These are phyloP conservation scores for Calcarius lapponicus DNA, from an alignment of 2,797 vertebrate genomes.

Conservation along the genomic window DNA sequence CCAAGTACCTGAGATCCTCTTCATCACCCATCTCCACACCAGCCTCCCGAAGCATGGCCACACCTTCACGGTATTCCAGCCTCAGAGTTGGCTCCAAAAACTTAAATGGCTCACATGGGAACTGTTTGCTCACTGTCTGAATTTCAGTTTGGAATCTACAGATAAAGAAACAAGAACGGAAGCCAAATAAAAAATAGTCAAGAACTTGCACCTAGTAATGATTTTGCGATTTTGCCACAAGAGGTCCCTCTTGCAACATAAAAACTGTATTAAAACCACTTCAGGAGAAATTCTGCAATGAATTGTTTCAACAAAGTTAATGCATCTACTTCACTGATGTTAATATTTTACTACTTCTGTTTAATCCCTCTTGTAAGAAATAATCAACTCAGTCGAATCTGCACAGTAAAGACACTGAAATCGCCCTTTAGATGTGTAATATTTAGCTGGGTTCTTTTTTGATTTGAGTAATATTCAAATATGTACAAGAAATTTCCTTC, in stretches of 20 bases:
- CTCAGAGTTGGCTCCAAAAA: slow-evolving; percentile 97
- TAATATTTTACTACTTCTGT: slow-evolving; percentile 30
- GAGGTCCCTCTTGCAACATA: slow-evolving; percentile 67
- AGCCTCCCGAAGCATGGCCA: slow-evolving; percentile 93
- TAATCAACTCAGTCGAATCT: neutral
- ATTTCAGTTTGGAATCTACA: slow-evolving; percentile 96
- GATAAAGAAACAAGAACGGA: neutral
- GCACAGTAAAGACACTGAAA: neutral
- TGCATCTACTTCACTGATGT: neutral
- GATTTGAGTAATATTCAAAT: neutral
- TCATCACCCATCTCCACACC: slow-evolving; percentile 98
- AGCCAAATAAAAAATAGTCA: neutral
- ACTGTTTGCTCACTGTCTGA: slow-evolving; percentile 93
- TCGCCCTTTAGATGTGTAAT: neutral
- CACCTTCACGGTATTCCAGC: slow-evolving; percentile 89
- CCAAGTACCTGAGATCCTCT: slow-evolving; percentile 91
- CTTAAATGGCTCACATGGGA: slow-evolving; percentile 93
- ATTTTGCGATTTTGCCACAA: slow-evolving; percentile 61
- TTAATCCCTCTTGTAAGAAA: neutral
- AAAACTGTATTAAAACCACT: neutral
- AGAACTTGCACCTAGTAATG: neutral
- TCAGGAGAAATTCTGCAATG: neutral
- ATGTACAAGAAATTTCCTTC: neutral
- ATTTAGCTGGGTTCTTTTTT: neutral
- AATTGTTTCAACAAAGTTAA: neutral